A percentile compares a stretch with the other conserved stretches of the same genome.
Conservation (phyloP, 2,797 vertebrate genomes). For the Sus cebifrons region DNA sequence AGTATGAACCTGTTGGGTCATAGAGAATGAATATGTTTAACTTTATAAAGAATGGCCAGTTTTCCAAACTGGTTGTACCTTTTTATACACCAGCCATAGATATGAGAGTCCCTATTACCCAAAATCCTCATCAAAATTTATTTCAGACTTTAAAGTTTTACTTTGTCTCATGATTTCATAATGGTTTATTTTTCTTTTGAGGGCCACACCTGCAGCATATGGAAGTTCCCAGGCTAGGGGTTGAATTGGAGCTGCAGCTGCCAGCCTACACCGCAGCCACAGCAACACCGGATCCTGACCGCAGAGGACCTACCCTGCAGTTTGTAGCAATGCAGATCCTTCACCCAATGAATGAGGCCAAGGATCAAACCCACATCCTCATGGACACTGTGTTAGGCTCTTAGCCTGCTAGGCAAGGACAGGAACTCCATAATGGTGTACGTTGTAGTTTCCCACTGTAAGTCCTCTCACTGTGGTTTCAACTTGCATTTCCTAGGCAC, state of each 20-base stretch:
- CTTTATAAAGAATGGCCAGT: not conserved
- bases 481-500: not conserved
- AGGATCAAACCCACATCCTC: too few relatives aligned
- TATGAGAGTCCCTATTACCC: not conserved
- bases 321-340: too few relatives aligned
- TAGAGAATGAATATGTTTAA: not conserved
- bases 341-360: too few relatives aligned
- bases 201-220: too few relatives aligned
- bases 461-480: not conserved
- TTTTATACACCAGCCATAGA: not conserved
- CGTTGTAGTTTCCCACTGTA: not conserved
- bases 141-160: not conserved
- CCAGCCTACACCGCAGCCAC: too few relatives aligned
- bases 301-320: too few relatives aligned
- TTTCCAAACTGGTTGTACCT: not conserved
- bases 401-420: too few relatives aligned
- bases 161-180: not conserved
- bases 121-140: conserved; percentile 1
- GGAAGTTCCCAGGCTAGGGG: too few relatives aligned
- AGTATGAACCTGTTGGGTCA: not conserved
- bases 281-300: too few relatives aligned
- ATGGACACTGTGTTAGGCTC: too few relatives aligned
- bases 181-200: not conserved
- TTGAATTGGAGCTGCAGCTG: too few relatives aligned
- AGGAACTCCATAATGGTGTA: too few relatives aligned